Conservation (phyloP, 2,113 vertebrate genomes). For the Nibea albiflora region DNA sequence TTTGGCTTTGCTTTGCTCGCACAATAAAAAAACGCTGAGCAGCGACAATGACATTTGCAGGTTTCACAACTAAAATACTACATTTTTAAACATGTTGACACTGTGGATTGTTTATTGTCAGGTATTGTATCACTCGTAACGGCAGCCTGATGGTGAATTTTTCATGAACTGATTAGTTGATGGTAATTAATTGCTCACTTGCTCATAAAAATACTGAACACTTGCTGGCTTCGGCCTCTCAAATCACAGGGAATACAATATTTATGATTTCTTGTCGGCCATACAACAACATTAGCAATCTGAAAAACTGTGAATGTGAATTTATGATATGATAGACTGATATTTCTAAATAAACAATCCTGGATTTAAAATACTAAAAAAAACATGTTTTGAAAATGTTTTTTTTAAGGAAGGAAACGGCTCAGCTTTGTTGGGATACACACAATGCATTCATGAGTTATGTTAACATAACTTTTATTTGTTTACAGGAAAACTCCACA, state of each 20-base stretch:
- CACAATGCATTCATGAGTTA: background rate
- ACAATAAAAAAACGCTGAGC: background rate
- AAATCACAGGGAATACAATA: background rate
- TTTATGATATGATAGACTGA: background rate
- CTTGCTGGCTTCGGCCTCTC: background rate
- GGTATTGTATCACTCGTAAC: background rate
- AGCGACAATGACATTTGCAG: background rate
- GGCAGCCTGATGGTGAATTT: background rate
- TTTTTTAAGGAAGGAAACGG: background rate
- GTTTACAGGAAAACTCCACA: background rate
- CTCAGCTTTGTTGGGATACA: background rate
- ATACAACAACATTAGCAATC: background rate
- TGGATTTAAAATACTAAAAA: background rate
- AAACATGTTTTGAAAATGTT: background rate
- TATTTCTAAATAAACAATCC: background rate
- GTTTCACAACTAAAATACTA: background rate
- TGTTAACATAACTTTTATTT: conserved; percentile 2
- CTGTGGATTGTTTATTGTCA: background rate
- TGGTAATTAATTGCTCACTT: background rate
- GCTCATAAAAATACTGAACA: background rate
- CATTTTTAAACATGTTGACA: background rate
- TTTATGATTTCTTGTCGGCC: background rate
- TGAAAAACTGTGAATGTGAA: background rate
- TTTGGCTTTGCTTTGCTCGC: background rate
- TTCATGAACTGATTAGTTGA: too few species aligned